Evolutionary conservation across 2,797 vertebrate genomes (phyloP), one percentile per base, ranked within the genome.

Genomic region (Cryptoprocta ferox): DNA sequence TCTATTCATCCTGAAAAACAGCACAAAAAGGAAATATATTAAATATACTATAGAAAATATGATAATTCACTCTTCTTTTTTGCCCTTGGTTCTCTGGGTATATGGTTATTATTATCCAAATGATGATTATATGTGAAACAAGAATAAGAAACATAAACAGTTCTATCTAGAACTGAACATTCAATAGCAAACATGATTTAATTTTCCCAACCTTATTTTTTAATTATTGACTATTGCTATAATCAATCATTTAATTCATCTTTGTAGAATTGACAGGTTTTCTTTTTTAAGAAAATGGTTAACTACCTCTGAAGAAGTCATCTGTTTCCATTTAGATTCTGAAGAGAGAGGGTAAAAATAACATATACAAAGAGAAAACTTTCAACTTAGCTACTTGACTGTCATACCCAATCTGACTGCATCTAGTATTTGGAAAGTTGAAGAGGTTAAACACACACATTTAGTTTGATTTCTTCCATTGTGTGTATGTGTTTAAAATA

Each of bases 391-490:
- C 93, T 95, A 94, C 96, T 94, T 95, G 70, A 94, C 95, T 97
- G 90, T 95, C 94, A 96, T 87, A 94, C 56, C 63, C 76, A 97
- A 95, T 97, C 78, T 96, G 88, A 86, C 66, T 5, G 63, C 81
- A 92, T 92, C 28, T 87, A 97, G 79, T 91, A 97, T 89, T 97
- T 82, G 70, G 66, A 97, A 97, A 97, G 95, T 96, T 97, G 78
- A 96, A 94, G 78, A 96, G 95, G 89, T 96, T 97, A 97, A 98
- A 92, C 45, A 97, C 81, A 95, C 61, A 89, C 39, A 88, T 95
- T 93, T 91, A 94, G 68, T 85, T 97, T 97, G 71, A 91, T 97
- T 97, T 96, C 92, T 98, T 96, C 65, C 87, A 97, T 96, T 96
- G 92, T 96, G 14, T 94, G 56, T 93, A 93, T 94, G 24, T 89